phyloP scores from a whole-genome alignment of 2,888 invertebrate species.

The Chironomus riparius region DNA sequence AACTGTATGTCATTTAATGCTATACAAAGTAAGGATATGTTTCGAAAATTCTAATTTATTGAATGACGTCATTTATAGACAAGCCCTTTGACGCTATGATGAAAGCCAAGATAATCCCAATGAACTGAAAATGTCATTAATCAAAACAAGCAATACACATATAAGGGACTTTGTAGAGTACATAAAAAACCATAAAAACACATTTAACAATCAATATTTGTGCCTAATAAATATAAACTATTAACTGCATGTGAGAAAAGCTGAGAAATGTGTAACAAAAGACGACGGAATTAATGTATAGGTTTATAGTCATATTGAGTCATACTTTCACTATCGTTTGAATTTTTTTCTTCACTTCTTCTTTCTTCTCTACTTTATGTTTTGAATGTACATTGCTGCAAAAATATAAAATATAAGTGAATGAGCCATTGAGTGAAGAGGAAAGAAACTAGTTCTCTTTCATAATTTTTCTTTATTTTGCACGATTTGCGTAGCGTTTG shows the following conservation, averaged over 20 bases:
- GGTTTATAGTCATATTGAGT: not conserved
- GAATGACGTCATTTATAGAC: no score
- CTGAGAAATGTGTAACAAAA: not conserved
- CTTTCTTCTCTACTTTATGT: not conserved
- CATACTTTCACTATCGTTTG: constrained; percentile 16
- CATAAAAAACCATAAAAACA: not conserved
- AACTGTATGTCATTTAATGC: no score
- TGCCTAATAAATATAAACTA: not conserved
- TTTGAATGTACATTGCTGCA: not conserved
- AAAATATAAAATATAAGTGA: not conserved
- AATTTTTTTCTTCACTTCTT: not conserved
- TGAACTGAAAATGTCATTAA: constrained; percentile 5
- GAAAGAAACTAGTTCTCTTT: constrained; percentile 6
- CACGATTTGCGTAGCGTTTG: not conserved
- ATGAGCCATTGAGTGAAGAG: not conserved
- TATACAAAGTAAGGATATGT: no score
- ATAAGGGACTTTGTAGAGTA: not conserved
- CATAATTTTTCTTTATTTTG: not conserved
- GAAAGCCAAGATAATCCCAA: not conserved
- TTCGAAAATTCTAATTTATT: no score
- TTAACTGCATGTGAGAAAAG: not conserved
- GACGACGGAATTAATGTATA: not conserved
- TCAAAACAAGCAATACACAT: not conserved
- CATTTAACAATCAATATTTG: not conserved
- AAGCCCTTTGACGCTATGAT: no score